Evolutionary conservation across 2,888 invertebrate species (phyloP), one percentile per base, ranked within the genome.

Genomic region (Drosophila picticornis): DNA sequence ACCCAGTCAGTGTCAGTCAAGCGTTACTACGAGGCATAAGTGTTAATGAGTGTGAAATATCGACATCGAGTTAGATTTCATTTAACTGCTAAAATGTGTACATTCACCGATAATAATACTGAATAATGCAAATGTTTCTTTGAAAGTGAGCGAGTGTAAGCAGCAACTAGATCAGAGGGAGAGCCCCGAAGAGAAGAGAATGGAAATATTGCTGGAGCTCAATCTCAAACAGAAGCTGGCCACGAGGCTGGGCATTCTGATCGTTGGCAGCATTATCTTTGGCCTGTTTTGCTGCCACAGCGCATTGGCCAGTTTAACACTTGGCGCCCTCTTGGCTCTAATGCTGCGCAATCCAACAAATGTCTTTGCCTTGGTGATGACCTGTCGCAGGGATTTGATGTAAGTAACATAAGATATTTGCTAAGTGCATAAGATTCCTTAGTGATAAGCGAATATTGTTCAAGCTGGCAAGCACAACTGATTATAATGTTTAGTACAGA

Each of bases 211-310:
- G 38, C 56, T 92, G 57, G 91, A 91, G 70, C 73, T 93, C 34
- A 91, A 92, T 65, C 73, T 86, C n/a, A 92, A 91, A 57, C 92
- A 93, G 74, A 86, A 85, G 68, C 75, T 89, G 66, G 83, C 87
- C 32, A 92, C 93, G 1, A 76, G 92, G 0, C 48, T 92, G 10
- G 80, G 90, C 50, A 91, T 84, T 43, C 60, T 77, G 0, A 6
- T 92, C 5, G 61, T 79, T 10, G 92, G 91, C 2, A 66, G 90
- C n/a, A 4, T 91, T 9, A n/a, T 88, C 57, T 86, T 89, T 40
- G 63, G 25, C 43, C 22, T 72, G 11, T 66, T 81, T 25, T 89
- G 90, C 65, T 81, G 51, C 29, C 81, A 91, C 7, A 90, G 82
- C 50, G 80, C 91, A 6, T 40, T 80, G 52, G 63, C 88, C 50